Base-by-base conservation (phyloP, 2,797 vertebrate species). In the Crenichthys baileyi region DNA sequence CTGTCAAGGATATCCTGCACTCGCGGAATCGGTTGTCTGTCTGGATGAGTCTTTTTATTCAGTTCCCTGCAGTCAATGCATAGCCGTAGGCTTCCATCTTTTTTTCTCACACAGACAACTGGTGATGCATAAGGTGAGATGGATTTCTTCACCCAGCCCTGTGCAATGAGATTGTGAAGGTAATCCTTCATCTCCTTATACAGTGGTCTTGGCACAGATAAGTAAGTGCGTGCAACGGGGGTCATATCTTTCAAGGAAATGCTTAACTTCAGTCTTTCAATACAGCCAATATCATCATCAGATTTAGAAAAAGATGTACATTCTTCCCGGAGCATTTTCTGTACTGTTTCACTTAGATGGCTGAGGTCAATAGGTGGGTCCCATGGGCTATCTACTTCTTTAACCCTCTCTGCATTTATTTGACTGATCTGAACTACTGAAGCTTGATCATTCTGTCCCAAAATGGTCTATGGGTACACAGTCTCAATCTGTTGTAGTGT, bases 291-390 rank as follows among this genome's bases (percentile, higher is more conserved):
- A 51, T 51, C 50, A 51, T 51, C 50, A 51, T 51, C 50, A 9
- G 50, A 51, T 51, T 51, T 51, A 51, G 50, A 51, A 51, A 16
- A 51, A 51, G 50, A 51, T 51, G 50, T 16, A 51, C 50, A 51
- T 51, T 51, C 50, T 13, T 51, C 50, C 2, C 11, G 0, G 15
- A 51, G 50, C n/a, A 78, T 78, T 1, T 61, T n/a, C n/a, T 72
- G 29, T 56, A 78, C 68, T 11, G 13, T 15, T 46, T 2, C 72
- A 70, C 1, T 46, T 0, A 85, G 70, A 8, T 90, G 81, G 7
- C 7, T 71, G 0, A 87, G 11, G 18, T 87, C 26, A 29, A 90
- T 39, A 56, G 87, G 83, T 73, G 71, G 80, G 11, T 80, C n/a
- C 72, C 72, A 75, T 26, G 20, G 0, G 5, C 1, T 74, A 13